Conservation (phyloP, 2,888 invertebrate genomes). For the Amphipoea oculea region DNA sequence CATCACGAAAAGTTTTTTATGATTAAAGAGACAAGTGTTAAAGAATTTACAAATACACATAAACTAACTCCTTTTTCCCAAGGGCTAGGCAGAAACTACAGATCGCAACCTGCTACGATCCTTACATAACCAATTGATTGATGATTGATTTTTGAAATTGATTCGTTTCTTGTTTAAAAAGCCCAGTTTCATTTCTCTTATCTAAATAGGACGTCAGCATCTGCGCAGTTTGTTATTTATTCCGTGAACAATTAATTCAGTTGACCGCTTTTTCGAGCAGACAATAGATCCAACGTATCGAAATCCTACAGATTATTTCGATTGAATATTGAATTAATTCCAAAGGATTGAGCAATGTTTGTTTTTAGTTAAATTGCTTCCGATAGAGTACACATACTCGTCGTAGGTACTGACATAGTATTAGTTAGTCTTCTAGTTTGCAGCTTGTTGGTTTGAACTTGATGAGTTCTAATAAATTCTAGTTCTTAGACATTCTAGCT, state of each 20-base stretch:
- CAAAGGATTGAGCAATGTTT: conserved; percentile 33
- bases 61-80: no score
- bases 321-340: conserved; percentile 23
- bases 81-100: no score
- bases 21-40: background rate
- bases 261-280: conserved; percentile 22
- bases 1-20: background rate
- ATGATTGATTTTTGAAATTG: no score
- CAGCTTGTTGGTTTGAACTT: conserved; percentile 9
- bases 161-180: background rate
- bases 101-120: no score
- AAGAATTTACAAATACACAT: background rate
- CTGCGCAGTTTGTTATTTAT: conserved; percentile 48
- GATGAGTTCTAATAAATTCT: background rate
- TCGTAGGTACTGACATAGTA: background rate
- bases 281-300: conserved; percentile 49
- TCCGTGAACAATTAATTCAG: conserved; percentile 38
- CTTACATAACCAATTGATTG: background rate
- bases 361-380: conserved; percentile 23
- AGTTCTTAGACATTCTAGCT: background rate
- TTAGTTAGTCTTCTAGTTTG: background rate
- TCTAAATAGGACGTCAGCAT: conserved; percentile 10
- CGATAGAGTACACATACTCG: background rate
- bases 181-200: background rate
- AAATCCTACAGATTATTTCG: conserved; percentile 48